phyloP scores from a whole-genome alignment of 2,797 vertebrate species.

The Karalla daura region DNA sequence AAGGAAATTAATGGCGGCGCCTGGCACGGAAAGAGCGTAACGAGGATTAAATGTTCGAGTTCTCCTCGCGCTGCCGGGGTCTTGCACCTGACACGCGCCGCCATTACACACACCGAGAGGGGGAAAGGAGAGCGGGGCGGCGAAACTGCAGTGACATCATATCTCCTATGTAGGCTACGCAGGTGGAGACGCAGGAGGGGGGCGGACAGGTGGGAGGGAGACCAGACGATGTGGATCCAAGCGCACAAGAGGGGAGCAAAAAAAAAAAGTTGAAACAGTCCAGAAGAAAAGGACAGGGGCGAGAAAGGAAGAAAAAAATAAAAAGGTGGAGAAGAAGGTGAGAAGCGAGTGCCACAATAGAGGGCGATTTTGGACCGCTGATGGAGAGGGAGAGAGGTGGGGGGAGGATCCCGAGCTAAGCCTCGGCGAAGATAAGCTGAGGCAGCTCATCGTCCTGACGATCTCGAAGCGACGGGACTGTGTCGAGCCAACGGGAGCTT shows the following conservation, averaged over 20 bases:
- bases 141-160: slow-evolving; percentile 38
- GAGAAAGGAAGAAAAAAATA: slow-evolving; percentile 17
- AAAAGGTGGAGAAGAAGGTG: slow-evolving; percentile 20
- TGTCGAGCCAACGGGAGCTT: slow-evolving; percentile 39
- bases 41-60: background rate
- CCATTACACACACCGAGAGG: background rate
- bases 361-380: background rate
- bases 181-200: slow-evolving; percentile 72
- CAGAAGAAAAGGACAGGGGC: slow-evolving; percentile 38
- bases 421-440: slow-evolving; percentile 25
- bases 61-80: slow-evolving; percentile 1
- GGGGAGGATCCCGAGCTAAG: slow-evolving; percentile 4
- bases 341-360: slow-evolving; percentile 24
- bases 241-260: slow-evolving; percentile 49
- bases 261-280: slow-evolving; percentile 31
- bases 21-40: background rate
- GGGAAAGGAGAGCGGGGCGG: background rate
- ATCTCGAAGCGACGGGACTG: slow-evolving; percentile 55
- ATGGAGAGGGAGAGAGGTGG: too few relatives aligned
- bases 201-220: slow-evolving; percentile 59
- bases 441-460: slow-evolving; percentile 30
- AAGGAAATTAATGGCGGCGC: slow-evolving; percentile 1
- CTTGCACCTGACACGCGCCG: background rate
- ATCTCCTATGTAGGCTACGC: slow-evolving; percentile 65
- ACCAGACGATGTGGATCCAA: slow-evolving; percentile 54